Base-by-base conservation (phyloP, 2,888 invertebrate genomes). In the Cryptocephalus moraei region DNA sequence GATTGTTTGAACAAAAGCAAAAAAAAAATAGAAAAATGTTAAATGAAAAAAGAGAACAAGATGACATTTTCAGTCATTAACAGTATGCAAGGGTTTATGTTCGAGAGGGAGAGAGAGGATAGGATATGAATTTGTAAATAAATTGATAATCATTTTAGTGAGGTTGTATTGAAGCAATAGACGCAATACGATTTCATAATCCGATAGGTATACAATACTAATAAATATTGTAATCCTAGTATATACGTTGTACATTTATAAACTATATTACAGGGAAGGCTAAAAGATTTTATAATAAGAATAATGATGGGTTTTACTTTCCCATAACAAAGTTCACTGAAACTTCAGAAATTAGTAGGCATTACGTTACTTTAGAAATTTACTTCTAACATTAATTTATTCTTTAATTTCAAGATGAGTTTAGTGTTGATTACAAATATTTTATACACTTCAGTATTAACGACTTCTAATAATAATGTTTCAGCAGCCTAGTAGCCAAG, bases 151-250 rank as follows among this genome's bases (percentile, higher is more conserved):
- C 65, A 64, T 57, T 58, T 51, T 54, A 50, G 61, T 62, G 66
- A 64, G 61, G 58, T 68, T 67, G 68, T 67, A 67, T 67, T 67
- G 67, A 60, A 64, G 62, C 61, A 65, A 64, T 64, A 61, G 59
- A 57, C 63, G 66, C 68, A 68, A 67, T 66, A 66, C 64, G 62
- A 65, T 67, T 59, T 59, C 59, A 56, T 55, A 50, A 49, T 53
- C 47, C 45, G 43, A 51, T 53, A 57, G 55, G 54, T 58, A 57
- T 59, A 58, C 58, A 56, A 58, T 57, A 56, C 54, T 48, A 52
- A 53, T 51, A 49, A 52, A 55, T 59, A 60, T 60, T 62, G 61
- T 62, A 64, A 62, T 62, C 63, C 62, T 64, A 63, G 36, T 36
- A 47, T 43, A 47, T 47, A 47, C 47, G 43, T 47, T 43, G 47